A percentile compares a stretch with the other conserved stretches of the same genome.
These are phyloP conservation scores for Limnodromus scolopaceus DNA, from an alignment of 2,797 vertebrate species.

Conservation along the genomic window DNA sequence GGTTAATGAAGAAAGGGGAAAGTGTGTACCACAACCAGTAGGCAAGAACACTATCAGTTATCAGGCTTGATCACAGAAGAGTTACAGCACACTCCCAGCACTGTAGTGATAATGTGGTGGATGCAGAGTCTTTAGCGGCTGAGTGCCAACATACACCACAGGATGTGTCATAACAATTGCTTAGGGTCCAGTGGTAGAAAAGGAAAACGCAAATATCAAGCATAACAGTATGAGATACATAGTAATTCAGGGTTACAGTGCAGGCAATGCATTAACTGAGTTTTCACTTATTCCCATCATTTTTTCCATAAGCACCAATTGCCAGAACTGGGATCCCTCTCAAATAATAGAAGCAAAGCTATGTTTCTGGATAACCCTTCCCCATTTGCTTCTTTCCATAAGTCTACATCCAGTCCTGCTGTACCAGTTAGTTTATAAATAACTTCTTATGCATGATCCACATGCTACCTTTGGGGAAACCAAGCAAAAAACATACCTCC, in stretches of 20 bases:
- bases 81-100: neutral
- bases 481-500: neutral
- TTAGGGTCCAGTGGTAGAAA: neutral
- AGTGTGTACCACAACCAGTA: neutral
- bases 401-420: neutral
- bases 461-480: neutral
- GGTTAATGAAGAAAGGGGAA: neutral
- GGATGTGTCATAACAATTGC: neutral
- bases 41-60: neutral
- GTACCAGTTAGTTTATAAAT: neutral
- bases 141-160: neutral
- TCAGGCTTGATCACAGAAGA: neutral
- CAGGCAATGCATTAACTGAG: neutral
- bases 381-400: neutral
- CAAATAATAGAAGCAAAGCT: neutral
- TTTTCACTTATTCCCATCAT: neutral
- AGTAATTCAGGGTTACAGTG: neutral
- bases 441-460: neutral
- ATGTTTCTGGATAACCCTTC: neutral
- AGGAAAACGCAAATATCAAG: neutral
- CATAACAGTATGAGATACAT: neutral
- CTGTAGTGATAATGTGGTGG: fast-evolving
- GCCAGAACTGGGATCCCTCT: neutral
- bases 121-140: neutral
- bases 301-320: neutral